Conservation (phyloP, 2,113 vertebrate genomes). For the Oceanodroma tethys region DNA sequence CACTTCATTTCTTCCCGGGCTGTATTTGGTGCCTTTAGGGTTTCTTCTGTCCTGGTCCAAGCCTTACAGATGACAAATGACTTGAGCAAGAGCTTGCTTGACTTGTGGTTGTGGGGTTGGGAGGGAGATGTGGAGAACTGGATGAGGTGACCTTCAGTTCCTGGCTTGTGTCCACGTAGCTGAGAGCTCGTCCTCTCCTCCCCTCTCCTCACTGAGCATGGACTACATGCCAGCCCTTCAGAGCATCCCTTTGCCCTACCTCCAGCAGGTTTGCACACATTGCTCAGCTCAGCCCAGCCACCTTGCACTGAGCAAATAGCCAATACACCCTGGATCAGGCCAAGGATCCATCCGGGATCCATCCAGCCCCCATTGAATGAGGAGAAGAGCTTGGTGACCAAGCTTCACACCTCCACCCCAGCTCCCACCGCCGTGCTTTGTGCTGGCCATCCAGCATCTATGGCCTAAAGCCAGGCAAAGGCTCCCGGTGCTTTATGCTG, state of each 20-base stretch:
- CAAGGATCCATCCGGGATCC: neutral
- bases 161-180: neutral
- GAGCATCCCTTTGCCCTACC: neutral
- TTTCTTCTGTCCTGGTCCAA: neutral
- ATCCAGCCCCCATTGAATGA: fast-evolving
- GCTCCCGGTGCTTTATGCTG: neutral
- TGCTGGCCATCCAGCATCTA: neutral
- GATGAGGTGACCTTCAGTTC: neutral
- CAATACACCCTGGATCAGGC: neutral
- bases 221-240: neutral
- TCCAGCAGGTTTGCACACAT: neutral
- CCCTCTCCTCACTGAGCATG: neutral
- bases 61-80: neutral
- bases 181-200: neutral
- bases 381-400: neutral
- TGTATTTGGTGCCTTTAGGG: neutral
- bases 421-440: neutral
- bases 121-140: neutral
- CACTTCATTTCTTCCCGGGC: neutral
- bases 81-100: neutral
- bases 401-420: neutral
- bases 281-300: neutral
- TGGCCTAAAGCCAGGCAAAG: neutral
- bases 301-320: neutral
- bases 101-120: neutral